Evolutionary conservation across 2,888 invertebrate genomes (phyloP).

Genomic region (Kuschelorhynchus macadamiae): DNA sequence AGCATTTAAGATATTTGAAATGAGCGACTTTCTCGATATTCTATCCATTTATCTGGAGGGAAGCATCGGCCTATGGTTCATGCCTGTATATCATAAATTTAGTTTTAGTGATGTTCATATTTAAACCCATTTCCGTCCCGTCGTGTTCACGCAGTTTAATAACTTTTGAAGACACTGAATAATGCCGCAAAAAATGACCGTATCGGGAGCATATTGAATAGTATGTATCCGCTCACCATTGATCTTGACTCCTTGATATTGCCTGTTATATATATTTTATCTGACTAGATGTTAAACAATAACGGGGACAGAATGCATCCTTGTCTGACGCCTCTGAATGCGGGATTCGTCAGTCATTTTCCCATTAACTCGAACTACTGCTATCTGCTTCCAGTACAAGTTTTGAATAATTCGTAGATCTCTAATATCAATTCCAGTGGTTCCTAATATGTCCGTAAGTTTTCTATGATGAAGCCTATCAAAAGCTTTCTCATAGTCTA

Average conservation of each 20-base stretch:
- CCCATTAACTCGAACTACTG: too few relatives aligned
- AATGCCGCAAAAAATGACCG: too few relatives aligned
- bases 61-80: neutral
- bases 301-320: neutral
- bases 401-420: too few relatives aligned
- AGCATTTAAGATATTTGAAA: slow-evolving; percentile 5
- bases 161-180: too few relatives aligned
- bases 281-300: slow-evolving; percentile 1
- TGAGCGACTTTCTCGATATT: neutral
- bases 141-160: too few relatives aligned
- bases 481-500: too few relatives aligned
- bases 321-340: neutral
- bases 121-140: too few relatives aligned
- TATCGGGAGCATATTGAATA: neutral
- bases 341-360: neutral
- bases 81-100: too few relatives aligned
- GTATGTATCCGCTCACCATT: neutral
- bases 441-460: too few relatives aligned
- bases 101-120: neutral
- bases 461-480: too few relatives aligned
- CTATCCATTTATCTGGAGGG: slow-evolving; percentile 4
- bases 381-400: too few relatives aligned
- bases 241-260: slow-evolving; percentile 1
- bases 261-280: neutral
- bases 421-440: too few relatives aligned